Percentiles rank a stretch among this genome's conserved stretches.
phyloP scores from a whole-genome alignment of 2,888 invertebrate genomes.

The Nephrocerus scutellatus region DNA sequence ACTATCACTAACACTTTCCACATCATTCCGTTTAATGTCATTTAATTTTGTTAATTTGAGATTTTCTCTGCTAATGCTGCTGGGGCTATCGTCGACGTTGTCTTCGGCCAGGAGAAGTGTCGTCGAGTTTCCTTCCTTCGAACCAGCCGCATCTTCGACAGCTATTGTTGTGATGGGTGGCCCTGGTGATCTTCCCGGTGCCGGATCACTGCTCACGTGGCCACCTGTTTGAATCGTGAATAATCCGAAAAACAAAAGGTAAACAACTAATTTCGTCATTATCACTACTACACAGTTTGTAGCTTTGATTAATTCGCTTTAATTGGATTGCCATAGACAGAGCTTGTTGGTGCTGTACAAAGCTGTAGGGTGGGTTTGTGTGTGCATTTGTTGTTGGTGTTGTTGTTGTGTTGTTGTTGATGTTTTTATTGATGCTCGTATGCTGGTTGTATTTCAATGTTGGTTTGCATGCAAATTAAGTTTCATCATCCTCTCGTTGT shows the following conservation, averaged over 20 bases:
- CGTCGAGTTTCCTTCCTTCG: no score
- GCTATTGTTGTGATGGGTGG: conserved; percentile 48
- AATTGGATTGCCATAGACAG: conserved; percentile 30
- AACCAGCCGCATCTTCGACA: background rate
- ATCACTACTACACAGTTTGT: conserved; percentile 29
- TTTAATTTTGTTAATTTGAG: conserved; percentile 19
- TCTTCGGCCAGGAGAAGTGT: no score
- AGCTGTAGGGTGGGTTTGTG: background rate
- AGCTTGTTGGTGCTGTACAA: conserved; percentile 3
- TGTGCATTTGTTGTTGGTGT: background rate
- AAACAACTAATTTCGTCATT: conserved; percentile 35
- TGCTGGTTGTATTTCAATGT: background rate
- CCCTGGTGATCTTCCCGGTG: conserved; percentile 60
- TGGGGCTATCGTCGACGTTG: conserved; percentile 9
- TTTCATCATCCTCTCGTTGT: no score
- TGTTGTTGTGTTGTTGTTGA: background rate
- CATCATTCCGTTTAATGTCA: conserved; percentile 20
- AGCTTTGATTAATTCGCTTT: conserved; percentile 16
- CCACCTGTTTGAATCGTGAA: conserved; percentile 37
- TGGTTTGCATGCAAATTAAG: no score
- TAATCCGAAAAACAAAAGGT: conserved; percentile 32
- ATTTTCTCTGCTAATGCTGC: conserved; percentile 15
- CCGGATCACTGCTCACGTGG: conserved; percentile 56
- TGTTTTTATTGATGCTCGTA: background rate
- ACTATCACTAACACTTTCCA: conserved; percentile 13